Base-by-base conservation (phyloP, 2,113 vertebrate genomes). In the Pampusana beccarii region DNA sequence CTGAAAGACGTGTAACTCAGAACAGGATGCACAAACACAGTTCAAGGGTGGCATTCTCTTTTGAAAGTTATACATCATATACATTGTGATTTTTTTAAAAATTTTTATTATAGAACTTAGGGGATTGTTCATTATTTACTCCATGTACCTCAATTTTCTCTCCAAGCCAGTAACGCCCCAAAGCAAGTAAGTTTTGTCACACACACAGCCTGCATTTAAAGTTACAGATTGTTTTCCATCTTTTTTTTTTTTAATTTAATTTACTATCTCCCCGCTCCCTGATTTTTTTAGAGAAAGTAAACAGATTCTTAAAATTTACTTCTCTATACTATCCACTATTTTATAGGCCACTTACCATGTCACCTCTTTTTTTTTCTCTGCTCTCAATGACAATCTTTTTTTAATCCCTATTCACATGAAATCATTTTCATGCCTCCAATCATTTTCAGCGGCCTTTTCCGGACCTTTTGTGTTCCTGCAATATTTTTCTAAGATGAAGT, bases 391-490 rank as follows among this genome's bases (percentile, higher is more conserved):
- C 69, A 24, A 88, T 62, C 34, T 38, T 40, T 70, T 88, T 88
- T 66, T 51, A 16, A 88, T 88, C 46, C 57, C 42, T 53, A 64
- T 13, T 40, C 9, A n/a, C 13, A 74, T 40, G 2, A 83, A 86
- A 80, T 34, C 1, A 74, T 64, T 95, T 85, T 48, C 50, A 66
- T 51, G 80, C 29, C 23, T 90, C 46, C 8, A 36, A 13, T 56
- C 11, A 82, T 82, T 93, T 88, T 75, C 33, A 77, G 46, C 60
- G 46, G 62, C 33, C 29, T 92, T 71, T 80, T n/a, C 16, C 64
- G 51, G 46, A 78, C 46, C 10, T 86, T 44, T 73, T 62, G 40
- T 62, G 12, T 80, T 90, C 34, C 46, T 86, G 57, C 16, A 72
- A 50, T 79, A 80, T 78, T 81, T 56, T 77, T 53, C 33, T 3